These are phyloP conservation scores for Imbricaverruca yamaguchii DNA, from an alignment of 2,888 invertebrate species.

Conservation along the genomic window DNA sequence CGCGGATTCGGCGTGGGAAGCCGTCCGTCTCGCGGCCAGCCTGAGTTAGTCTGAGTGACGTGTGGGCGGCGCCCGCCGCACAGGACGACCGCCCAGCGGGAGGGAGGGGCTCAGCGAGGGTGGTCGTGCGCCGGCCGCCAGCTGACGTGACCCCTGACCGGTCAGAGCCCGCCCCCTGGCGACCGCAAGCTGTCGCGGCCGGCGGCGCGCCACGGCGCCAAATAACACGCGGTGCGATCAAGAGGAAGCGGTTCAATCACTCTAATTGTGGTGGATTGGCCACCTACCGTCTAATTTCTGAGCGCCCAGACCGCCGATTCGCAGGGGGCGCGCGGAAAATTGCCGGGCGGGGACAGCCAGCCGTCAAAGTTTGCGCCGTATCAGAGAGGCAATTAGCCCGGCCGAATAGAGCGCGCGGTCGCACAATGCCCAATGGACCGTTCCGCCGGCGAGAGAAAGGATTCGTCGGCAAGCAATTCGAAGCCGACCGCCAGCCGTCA, in stretches of 20 bases:
- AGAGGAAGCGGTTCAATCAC: constrained; percentile 20
- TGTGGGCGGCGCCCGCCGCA: neutral
- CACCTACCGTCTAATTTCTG: constrained; percentile 20
- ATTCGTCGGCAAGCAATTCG: neutral
- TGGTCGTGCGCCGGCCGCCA: neutral
- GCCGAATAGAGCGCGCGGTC: neutral
- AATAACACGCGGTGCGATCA: neutral
- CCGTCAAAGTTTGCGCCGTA: constrained; percentile 13
- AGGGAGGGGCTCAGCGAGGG: neutral
- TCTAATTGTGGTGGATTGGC: constrained; percentile 14
- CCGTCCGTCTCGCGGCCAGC: no score
- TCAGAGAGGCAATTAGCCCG: constrained; percentile 4
- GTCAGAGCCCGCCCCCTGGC: neutral
- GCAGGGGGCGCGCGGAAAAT: neutral
- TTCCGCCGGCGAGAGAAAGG: neutral
- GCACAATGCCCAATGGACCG: neutral
- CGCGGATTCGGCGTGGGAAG: no score
- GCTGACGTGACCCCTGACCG: constrained; percentile 15
- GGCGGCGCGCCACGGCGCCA: neutral
- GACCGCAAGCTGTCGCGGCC: constrained; percentile 8
- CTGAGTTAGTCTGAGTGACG: neutral
- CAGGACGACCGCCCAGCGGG: neutral
- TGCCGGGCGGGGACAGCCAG: neutral
- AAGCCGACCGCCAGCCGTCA: neutral
- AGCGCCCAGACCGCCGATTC: neutral